Base-by-base conservation (phyloP, 2,113 vertebrate species). In the Excalfactoria chinensis region DNA sequence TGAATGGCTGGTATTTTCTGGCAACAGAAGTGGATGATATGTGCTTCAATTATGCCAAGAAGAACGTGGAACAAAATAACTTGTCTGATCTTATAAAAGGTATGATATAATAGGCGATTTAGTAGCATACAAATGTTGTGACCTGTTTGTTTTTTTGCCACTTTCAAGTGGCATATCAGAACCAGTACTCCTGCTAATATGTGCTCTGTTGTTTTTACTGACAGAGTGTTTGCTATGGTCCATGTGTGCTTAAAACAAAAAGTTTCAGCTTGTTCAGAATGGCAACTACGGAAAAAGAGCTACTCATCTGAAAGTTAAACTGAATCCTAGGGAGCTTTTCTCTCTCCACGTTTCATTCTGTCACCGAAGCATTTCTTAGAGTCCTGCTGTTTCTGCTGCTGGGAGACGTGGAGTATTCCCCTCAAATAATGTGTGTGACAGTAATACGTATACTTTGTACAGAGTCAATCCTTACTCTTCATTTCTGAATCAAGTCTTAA, bases 1-100 rank as follows among this genome's bases (percentile, higher is more conserved):
- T 99, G 98, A 99, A 99, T 64, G 98, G 99, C 95, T 99, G 99
- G 99, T 99, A 98, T 97, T 99, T 99, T 91, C 98, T 99, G 46
- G 99, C 99, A 77, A 99, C 99, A 34, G 99, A 99, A 97, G 99
- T 99, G 83, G 99, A 99, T 84, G 99, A 99, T 95, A 99, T 99
- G 97, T 99, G 99, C 95, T 99, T 99, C 93, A 98, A 99, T 97
- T 99, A 99, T 14, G 99, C 99, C n/a, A 99, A 98, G 87, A 99
- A 98, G 97, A 99, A 99, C 16, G 99, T 99, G 95, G 99, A 99
- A 88, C 98, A 99, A 96, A 99, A 99, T 97, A 98, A 98, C 44
- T 95, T 99, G 94, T 98, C 99, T 75, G 98, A 99, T 89, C 98
- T 99, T 82, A 99, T 99, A 95, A 99, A 99, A 99, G 99, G 99